These are phyloP conservation scores for Diadegma fenestrale DNA, from an alignment of 2,888 invertebrate genomes.

Conservation along the genomic window DNA sequence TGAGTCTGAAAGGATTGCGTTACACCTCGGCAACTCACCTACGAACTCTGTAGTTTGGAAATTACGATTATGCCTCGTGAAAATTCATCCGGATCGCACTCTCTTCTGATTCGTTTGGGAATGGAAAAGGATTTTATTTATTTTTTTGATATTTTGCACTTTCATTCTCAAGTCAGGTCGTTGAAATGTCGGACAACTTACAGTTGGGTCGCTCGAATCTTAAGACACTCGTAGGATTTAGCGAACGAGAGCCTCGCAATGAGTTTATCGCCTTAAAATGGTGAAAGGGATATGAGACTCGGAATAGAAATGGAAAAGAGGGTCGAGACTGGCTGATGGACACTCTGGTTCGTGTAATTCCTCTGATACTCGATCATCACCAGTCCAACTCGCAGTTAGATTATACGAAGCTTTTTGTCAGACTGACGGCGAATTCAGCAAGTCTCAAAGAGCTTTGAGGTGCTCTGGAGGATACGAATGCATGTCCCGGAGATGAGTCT, in stretches of 20 bases:
- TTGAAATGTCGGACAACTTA: neutral
- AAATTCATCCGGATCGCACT: neutral
- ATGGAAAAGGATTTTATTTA: neutral
- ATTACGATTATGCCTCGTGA: conserved; percentile 7
- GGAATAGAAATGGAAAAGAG: conserved; percentile 27
- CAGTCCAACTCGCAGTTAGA: conserved; percentile 14
- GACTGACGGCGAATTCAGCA: neutral
- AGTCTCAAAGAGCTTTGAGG: conserved; percentile 13
- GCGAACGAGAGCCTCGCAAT: neutral
- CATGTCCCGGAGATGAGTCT: conserved; percentile 22
- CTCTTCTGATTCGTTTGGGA: neutral
- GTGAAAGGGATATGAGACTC: conserved; percentile 1
- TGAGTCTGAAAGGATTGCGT: neutral
- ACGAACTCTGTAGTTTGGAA: neutral
- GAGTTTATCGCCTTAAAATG: neutral
- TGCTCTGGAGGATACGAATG: conserved; percentile 1
- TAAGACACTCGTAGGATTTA: too few species aligned
- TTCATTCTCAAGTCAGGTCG: neutral
- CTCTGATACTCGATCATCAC: conserved; percentile 44
- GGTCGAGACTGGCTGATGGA: conserved; percentile 48
- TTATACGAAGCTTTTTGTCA: conserved; percentile 32
- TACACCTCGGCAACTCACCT: neutral
- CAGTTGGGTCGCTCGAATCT: neutral
- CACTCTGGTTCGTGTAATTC: conserved; percentile 47
- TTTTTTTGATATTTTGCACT: neutral